Evolutionary conservation across 2,797 vertebrate species (phyloP), one percentile per base, ranked within the genome.

Genomic region (Rhinichthys osculus): DNA sequence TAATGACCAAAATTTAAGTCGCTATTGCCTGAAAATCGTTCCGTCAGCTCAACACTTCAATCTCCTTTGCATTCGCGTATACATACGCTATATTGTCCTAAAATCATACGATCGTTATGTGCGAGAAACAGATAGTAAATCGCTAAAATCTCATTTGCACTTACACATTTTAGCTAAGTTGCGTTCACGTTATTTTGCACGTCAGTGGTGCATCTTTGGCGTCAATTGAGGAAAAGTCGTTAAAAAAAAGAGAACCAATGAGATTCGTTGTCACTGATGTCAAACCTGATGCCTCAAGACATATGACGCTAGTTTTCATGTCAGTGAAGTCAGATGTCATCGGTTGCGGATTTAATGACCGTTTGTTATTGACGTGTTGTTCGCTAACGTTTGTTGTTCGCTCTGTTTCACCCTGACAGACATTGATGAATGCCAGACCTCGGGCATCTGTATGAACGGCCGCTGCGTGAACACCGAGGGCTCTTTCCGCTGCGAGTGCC

Each of bases 391-490:
- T n/a, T n/a, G n/a, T n/a, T n/a, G n/a, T n/a, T n/a, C n/a, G n/a
- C n/a, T n/a, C n/a, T n/a, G 5, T 54, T 30, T 57, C 67, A 71
- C 85, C 78, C 42, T 54, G 11, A 70, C 86, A 86, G 98, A 99
- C 88, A 96, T 99, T 0, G 97, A 99, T 0, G 98, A 99, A 90
- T 99, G 98, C 33, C 97, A 96, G 93, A 99, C 98, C 0, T 97
- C 98, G 0, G 98, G 98, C 19, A 99, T 99, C 92, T 99, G 98
- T 33, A 99, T 99, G 98, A 99, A 99, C 0, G 98, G 98, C 3
- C 98, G 97, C 90, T 99, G 98, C 90, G 96, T 99, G 88, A 99
- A 99, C 94, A 97, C 96, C 0, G 98, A 99, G 89, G 98, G 98
- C 35, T 99, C 98, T 5, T 99, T 98, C 93, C 97, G 97, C 91